Percentiles rank a stretch among this genome's conserved stretches.
These are phyloP conservation scores for Beris chalybata DNA, from an alignment of 2,888 invertebrate species.

Conservation along the genomic window DNA sequence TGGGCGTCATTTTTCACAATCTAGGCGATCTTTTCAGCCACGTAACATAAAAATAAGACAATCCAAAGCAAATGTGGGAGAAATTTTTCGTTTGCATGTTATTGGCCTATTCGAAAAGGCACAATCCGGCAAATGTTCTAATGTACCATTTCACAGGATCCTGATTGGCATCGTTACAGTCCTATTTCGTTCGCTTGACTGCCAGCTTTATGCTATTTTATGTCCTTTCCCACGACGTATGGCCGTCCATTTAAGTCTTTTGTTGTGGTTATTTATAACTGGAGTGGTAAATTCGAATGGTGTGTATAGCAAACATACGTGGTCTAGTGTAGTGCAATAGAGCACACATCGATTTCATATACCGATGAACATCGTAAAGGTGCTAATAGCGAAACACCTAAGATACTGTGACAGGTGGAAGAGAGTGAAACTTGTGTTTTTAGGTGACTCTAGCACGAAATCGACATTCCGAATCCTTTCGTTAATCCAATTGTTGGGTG, in stretches of 20 bases:
- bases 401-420: not conserved
- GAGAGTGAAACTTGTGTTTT: slow-evolving; percentile 9
- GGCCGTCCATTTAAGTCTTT: too few relatives aligned
- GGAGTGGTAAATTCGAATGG: too few relatives aligned
- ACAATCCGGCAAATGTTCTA: not conserved
- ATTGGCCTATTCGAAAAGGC: slow-evolving; percentile 11
- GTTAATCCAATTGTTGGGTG: slow-evolving; percentile 26
- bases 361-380: too few relatives aligned
- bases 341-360: too few relatives aligned
- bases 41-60: not conserved
- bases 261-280: too few relatives aligned
- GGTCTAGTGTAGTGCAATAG: too few relatives aligned
- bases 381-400: too few relatives aligned
- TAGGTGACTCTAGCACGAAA: slow-evolving; percentile 10
- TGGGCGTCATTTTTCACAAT: slow-evolving; percentile 11
- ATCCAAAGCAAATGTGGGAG: slow-evolving; percentile 1
- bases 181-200: slow-evolving; percentile 5
- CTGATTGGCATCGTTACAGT: not conserved
- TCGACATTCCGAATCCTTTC: slow-evolving; percentile 4
- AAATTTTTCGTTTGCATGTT: slow-evolving; percentile 17
- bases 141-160: slow-evolving; percentile 4
- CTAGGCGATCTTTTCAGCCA: not conserved
- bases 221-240: too few relatives aligned
- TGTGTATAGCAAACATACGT: too few relatives aligned
- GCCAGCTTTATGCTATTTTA: not conserved